phyloP scores from a whole-genome alignment of 2,888 invertebrate genomes.

The Chloroclystis v-ata region DNA sequence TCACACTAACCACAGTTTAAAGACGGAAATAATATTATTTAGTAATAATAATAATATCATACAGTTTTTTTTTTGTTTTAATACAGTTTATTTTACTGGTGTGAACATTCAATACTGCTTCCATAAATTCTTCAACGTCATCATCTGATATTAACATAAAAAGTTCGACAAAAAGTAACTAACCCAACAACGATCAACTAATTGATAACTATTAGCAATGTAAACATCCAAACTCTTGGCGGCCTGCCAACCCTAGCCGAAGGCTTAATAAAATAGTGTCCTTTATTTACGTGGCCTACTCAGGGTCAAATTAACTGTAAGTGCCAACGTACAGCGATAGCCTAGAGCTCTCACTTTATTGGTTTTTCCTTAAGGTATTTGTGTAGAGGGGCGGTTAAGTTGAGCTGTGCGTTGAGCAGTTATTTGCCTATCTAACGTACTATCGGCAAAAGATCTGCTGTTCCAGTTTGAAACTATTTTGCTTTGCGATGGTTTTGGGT shows the following conservation, averaged over 20 bases:
- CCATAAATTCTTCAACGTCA: too few relatives aligned
- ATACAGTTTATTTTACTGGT: too few relatives aligned
- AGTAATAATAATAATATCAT: too few relatives aligned
- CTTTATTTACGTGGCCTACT: constrained; percentile 30
- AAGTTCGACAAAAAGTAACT: too few relatives aligned
- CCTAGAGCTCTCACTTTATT: constrained; percentile 28
- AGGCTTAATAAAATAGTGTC: constrained; percentile 30
- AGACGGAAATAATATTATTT: too few relatives aligned
- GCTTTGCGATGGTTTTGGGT: too few relatives aligned
- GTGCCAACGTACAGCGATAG: constrained; percentile 23
- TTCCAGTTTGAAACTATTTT: too few relatives aligned
- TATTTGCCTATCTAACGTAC: constrained; percentile 1
- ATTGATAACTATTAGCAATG: background rate
- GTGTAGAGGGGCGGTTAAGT: constrained; percentile 15
- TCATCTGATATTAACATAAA: too few relatives aligned
- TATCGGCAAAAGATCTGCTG: too few relatives aligned
- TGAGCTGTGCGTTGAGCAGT: background rate
- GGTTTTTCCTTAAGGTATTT: constrained; percentile 31
- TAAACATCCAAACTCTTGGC: background rate
- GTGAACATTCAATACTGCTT: too few relatives aligned
- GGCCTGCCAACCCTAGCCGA: constrained; percentile 21
- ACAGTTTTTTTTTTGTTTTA: too few relatives aligned
- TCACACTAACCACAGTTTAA: too few relatives aligned
- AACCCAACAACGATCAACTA: background rate
- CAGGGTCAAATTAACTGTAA: constrained; percentile 31